Base-by-base conservation (phyloP, 2,888 invertebrate genomes). In the Marronus borbonicus region DNA sequence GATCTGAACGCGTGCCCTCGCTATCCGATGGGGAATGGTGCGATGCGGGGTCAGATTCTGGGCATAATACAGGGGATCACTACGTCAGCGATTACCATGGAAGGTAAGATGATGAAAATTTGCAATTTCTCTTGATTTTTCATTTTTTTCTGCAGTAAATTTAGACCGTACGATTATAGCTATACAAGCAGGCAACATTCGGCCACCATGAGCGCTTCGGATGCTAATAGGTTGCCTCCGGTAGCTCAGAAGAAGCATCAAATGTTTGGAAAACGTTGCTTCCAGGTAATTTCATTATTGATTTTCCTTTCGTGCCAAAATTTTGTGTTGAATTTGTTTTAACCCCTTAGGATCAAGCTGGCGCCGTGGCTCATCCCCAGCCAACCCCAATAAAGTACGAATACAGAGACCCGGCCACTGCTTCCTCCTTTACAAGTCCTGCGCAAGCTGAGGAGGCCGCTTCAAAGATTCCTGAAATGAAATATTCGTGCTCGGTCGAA, bases 1-100 rank as follows among this genome's bases (percentile, higher is more conserved):
- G 96, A 2, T 96, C 96, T 1, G 97, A 97, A 85, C 91, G 97
- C 14, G 96, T 97, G 10, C 95, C 96, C 2, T 96, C 96, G 0
- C 90, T 96, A 1, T 96, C 96, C 0, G 97, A 97, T 86, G 95
- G 95, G 2, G 97, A 96, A 85, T 97, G 96, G 96, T 96, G 96
- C 87, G 97, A 97, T 86, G 92, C 91, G 58, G 96, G 96, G 44
- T 95, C 95, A 70, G 96, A 97, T 85, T 96, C 96, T 0, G 92
- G 92, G 76, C 92, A 92, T 82, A 92, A 91, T n/a, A 89, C 91
- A 79, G 90, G 90, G 8, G 91, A 91, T 83, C 92, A 91, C 81
- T 91, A 91, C 80, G 94, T 94, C 1, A 94, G 94, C 88, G 96
- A 96, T 86, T 96, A 94, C 85, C 93, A 94, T 84, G 80, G 80